phyloP scores from a whole-genome alignment of 2,113 vertebrate genomes.

The Morphnarchus princeps region DNA sequence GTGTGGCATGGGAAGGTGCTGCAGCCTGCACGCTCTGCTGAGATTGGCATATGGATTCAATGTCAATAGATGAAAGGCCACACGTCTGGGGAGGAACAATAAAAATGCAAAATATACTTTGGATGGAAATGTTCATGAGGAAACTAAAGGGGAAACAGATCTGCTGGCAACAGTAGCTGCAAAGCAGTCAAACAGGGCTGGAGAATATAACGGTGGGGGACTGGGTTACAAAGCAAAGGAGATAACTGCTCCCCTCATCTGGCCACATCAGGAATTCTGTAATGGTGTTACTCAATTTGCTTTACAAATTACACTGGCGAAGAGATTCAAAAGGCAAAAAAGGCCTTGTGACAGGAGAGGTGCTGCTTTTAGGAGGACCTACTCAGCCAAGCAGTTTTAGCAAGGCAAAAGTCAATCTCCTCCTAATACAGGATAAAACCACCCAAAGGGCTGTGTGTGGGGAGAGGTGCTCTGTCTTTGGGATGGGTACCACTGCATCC shows the following conservation, averaged over 20 bases:
- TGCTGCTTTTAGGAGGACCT: background rate
- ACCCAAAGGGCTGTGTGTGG: background rate
- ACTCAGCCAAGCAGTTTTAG: background rate
- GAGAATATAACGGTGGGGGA: background rate
- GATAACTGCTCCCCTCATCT: background rate
- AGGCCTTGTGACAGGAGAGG: background rate
- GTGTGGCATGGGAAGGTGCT: background rate
- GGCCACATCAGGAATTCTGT: background rate
- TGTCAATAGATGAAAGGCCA: conserved; percentile 37
- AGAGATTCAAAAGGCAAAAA: background rate
- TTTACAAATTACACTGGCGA: background rate
- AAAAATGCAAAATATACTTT: conserved; percentile 45
- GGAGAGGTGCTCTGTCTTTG: background rate
- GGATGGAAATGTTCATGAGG: conserved; percentile 7
- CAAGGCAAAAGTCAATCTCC: background rate
- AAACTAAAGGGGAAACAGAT: conserved; percentile 18
- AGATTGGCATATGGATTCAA: background rate
- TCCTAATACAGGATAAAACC: background rate
- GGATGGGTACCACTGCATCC: background rate
- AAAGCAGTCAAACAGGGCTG: background rate
- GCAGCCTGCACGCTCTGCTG: background rate
- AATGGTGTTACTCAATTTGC: background rate
- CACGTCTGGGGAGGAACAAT: background rate
- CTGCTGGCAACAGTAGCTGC: conserved; percentile 4
- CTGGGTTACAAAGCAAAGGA: background rate